Base-by-base conservation (phyloP, 2,888 invertebrate genomes). In the Stenchaetothrips biformis region DNA sequence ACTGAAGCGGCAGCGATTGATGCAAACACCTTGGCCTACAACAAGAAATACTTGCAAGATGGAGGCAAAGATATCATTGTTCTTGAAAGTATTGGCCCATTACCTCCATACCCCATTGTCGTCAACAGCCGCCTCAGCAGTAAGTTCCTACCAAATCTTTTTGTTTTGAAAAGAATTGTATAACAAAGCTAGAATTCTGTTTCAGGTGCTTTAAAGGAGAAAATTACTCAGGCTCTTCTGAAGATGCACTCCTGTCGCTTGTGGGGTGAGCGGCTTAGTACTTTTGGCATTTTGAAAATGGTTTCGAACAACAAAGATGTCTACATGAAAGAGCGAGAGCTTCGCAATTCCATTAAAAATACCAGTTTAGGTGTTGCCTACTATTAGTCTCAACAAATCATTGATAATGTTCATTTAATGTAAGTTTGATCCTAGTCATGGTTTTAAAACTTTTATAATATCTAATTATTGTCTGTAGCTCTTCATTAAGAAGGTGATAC, bases 81-180 rank as follows among this genome's bases (percentile, higher is more conserved):
- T 13, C 86, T 93, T 83, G 89, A 89, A 82, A 91, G 92, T 48
- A 86, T 92, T 83, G 93, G 93, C 27, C 91, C 92, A 25, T 86
- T 92, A 74, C 92, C 92, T 2, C 90, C 92, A 0, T 92, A 92
- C 84, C 91, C 92, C 2, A 88, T 92, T 77, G 89, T 92, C 79
- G 88, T 90, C 81, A 92, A 91, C 84, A 86, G 88, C 27, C 88
- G 88, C 81, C 84, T 92, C 81, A 83, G 90, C 86, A 90, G 92
- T 92, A 86, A 83, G 83, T 80, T 48, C 6, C 7, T 74, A 9
- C 25, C 11, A 48, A 7, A 53, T 62, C 77, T 47, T 53, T 18
- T 18, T 25, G 67, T 25, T 25, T 67, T 4, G 9, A n/a, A 79
- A 62, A 67, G 37, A 37, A 37, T 4, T 37, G 37, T 37, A 37